Conservation (phyloP, 2,888 invertebrate genomes). For the Cepaea hortensis region DNA sequence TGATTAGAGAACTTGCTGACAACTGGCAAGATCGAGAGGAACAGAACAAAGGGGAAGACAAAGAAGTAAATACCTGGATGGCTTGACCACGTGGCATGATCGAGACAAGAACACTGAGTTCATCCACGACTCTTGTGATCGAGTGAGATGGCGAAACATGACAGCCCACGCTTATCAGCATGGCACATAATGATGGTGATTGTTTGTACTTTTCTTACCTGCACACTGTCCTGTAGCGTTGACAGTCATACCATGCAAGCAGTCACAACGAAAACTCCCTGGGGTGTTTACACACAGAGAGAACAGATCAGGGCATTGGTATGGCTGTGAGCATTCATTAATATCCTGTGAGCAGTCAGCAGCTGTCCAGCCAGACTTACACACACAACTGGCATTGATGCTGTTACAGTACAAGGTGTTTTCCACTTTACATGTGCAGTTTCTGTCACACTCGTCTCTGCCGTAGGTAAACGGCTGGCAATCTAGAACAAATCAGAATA, state of each 20-base stretch:
- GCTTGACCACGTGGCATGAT: no score
- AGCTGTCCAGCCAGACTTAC: constrained; percentile 13
- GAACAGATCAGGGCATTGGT: background rate
- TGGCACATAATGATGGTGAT: no score
- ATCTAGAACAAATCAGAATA: background rate
- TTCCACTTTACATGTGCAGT: background rate
- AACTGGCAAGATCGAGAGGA: no score
- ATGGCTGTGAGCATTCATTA: background rate
- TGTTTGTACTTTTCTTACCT: background rate
- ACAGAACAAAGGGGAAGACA: no score
- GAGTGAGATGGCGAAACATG: no score
- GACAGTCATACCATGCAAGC: background rate
- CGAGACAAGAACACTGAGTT: no score
- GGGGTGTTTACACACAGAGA: background rate
- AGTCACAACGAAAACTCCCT: background rate
- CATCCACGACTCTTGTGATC: no score
- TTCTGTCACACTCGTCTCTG: background rate
- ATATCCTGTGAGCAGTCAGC: constrained; percentile 17
- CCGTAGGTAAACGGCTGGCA: constrained; percentile 7
- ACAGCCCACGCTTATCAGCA: no score
- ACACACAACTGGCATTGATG: background rate
- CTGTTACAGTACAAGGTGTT: constrained; percentile 20
- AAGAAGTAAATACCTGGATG: no score
- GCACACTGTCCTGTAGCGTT: background rate
- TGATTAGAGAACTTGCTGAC: no score